Conservation (phyloP, 2,113 vertebrate species). For the Etheostoma spectabile region DNA sequence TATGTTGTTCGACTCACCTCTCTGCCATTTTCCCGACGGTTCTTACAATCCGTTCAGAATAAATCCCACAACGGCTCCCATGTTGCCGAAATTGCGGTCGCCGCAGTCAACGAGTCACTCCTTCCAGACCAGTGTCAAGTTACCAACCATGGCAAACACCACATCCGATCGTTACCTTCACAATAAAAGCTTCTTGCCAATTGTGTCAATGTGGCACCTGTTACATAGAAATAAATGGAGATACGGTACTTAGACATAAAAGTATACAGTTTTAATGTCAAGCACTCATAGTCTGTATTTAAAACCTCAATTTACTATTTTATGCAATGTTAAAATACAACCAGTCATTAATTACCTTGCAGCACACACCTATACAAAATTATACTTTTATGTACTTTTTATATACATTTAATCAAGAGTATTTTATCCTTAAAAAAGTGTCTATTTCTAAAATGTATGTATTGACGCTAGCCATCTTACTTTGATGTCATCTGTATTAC, state of each 20-base stretch:
- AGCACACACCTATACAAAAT: background rate
- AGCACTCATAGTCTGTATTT: background rate
- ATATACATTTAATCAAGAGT: background rate
- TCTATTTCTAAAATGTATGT: background rate
- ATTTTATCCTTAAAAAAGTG: background rate
- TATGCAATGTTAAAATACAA: too few species aligned
- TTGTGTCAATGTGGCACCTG: background rate
- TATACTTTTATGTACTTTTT: too few species aligned
- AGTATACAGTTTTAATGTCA: background rate
- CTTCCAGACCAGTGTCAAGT: constrained; percentile 9
- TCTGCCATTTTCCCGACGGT: constrained; percentile 71
- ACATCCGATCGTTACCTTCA: constrained; percentile 38
- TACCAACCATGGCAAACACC: accelerated
- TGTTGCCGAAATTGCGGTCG: constrained; percentile 66
- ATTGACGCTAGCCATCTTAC: background rate
- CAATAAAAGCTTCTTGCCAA: constrained; percentile 38
- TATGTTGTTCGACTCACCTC: constrained; percentile 60
- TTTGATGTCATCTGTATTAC: background rate
- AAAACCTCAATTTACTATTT: background rate
- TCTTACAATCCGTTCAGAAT: constrained; percentile 51
- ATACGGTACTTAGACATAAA: background rate
- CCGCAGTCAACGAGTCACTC: constrained; percentile 72
- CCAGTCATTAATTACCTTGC: background rate
- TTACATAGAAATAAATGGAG: background rate
- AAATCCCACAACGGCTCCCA: constrained; percentile 68